A percentile compares a stretch with the other conserved stretches of the same genome.
Evolutionary conservation across 2,113 vertebrate genomes (phyloP).

Genomic region (Callospermophilus lateralis): DNA sequence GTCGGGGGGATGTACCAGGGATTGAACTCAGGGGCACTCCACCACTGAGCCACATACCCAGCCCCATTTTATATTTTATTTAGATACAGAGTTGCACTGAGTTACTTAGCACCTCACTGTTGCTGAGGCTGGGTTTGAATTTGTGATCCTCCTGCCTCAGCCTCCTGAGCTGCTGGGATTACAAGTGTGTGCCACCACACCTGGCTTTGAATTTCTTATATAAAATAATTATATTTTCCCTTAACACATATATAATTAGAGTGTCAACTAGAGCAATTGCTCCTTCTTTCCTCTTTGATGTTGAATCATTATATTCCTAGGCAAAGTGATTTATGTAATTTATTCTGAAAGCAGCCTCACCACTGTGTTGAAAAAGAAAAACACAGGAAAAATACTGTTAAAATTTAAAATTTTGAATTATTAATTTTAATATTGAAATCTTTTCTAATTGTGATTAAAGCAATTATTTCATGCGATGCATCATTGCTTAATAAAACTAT

Average conservation of each 20-base stretch:
- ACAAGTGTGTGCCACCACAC: too few species aligned
- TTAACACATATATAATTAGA: conserved; percentile 20
- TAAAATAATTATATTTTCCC: conserved; percentile 1
- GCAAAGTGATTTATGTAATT: conserved; percentile 44
- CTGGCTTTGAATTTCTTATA: background rate
- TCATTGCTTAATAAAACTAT: conserved; percentile 53
- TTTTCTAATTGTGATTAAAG: conserved; percentile 42
- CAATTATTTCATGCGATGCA: conserved; percentile 52
- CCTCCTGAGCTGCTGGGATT: too few species aligned
- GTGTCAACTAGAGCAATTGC: background rate
- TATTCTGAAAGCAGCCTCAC: background rate
- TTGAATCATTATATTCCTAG: background rate
- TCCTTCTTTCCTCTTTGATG: conserved; percentile 45
- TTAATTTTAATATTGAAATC: background rate
- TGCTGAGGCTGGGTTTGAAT: too few species aligned
- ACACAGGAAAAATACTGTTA: background rate
- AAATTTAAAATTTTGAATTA: conserved; percentile 38
- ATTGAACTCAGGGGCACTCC: too few species aligned
- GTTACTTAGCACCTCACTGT: too few species aligned
- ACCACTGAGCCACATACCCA: too few species aligned
- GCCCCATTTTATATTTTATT: too few species aligned
- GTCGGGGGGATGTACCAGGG: too few species aligned
- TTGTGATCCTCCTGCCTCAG: too few species aligned
- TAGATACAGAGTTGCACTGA: too few species aligned
- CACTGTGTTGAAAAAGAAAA: conserved; percentile 8